These are phyloP conservation scores for Caenorhabditis sp. DNA, from an alignment of 2,888 invertebrate genomes.

Conservation along the genomic window DNA sequence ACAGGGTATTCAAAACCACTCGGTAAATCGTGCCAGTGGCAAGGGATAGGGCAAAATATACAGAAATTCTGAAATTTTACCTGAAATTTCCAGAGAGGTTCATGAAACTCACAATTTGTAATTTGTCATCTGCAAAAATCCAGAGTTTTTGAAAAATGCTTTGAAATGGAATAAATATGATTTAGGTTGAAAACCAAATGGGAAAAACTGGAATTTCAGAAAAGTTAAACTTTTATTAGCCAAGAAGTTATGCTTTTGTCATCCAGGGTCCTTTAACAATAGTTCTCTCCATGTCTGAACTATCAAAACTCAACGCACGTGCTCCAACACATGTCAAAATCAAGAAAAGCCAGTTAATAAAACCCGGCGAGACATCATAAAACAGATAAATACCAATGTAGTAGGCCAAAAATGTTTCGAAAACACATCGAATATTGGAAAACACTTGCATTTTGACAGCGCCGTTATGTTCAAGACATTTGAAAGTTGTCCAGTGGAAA, in stretches of 20 bases:
- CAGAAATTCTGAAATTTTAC: not conserved
- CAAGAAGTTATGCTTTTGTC: slow-evolving; percentile 24
- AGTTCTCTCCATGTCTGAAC: slow-evolving; percentile 13
- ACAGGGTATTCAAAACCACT: not conserved
- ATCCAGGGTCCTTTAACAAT: slow-evolving; percentile 41
- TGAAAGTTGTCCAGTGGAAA: not conserved
- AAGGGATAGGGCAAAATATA: not conserved
- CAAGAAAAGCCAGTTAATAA: slow-evolving; percentile 49
- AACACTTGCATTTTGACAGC: not conserved
- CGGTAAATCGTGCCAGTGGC: not conserved
- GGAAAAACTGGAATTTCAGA: no score
- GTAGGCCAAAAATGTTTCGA: slow-evolving; percentile 62
- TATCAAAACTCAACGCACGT: not conserved
- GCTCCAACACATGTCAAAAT: slow-evolving; percentile 23
- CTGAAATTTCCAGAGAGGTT: not conserved
- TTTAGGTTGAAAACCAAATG: not conserved
- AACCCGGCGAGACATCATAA: slow-evolving; percentile 61
- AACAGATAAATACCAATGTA: slow-evolving; percentile 62
- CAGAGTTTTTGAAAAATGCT: not conserved
- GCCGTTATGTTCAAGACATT: not conserved
- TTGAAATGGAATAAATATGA: not conserved
- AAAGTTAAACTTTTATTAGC: not conserved
- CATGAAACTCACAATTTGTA: not conserved
- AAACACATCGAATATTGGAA: not conserved
- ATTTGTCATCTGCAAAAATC: not conserved